Evolutionary conservation across 2,113 vertebrate species (phyloP).

Genomic region (Ornithorhynchus anatinus): DNA sequence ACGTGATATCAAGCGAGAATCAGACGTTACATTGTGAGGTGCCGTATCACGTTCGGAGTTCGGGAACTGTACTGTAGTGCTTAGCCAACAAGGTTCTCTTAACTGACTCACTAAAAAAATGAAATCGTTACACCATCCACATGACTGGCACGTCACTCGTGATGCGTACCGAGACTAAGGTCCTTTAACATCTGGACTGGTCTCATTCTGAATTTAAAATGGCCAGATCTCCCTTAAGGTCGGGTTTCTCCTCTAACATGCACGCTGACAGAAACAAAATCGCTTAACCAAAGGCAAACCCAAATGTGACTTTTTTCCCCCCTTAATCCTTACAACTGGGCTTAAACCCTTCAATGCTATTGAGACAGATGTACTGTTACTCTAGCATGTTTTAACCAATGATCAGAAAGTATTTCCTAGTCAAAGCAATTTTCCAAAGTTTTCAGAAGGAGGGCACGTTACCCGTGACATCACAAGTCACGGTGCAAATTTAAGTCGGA

Average conservation of each 20-base stretch:
- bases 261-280: slow-evolving; percentile 47
- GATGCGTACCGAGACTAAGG: slow-evolving; percentile 24
- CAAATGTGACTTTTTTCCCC: background rate
- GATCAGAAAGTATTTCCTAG: slow-evolving; percentile 26
- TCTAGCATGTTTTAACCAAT: slow-evolving; percentile 18
- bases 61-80: background rate
- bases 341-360: slow-evolving; percentile 7
- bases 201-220: slow-evolving; percentile 25
- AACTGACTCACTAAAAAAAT: slow-evolving; percentile 27
- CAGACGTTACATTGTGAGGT: slow-evolving; percentile 26
- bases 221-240: slow-evolving; percentile 34
- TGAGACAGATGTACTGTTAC: background rate
- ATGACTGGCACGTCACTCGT: slow-evolving; percentile 16
- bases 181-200: slow-evolving; percentile 27
- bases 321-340: background rate
- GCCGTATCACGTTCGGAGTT: slow-evolving; percentile 18
- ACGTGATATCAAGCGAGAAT: slow-evolving; percentile 1
- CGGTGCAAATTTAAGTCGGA: slow-evolving; percentile 24
- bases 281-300: slow-evolving; percentile 36
- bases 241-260: slow-evolving; percentile 49
- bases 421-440: slow-evolving; percentile 25
- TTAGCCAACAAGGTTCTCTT: slow-evolving; percentile 31
- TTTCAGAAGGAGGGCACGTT: slow-evolving; percentile 36
- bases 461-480: slow-evolving; percentile 36
- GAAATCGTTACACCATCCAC: slow-evolving; percentile 34